phyloP scores from a whole-genome alignment of 2,797 vertebrate genomes.

The Pipistrellus kuhlii region DNA sequence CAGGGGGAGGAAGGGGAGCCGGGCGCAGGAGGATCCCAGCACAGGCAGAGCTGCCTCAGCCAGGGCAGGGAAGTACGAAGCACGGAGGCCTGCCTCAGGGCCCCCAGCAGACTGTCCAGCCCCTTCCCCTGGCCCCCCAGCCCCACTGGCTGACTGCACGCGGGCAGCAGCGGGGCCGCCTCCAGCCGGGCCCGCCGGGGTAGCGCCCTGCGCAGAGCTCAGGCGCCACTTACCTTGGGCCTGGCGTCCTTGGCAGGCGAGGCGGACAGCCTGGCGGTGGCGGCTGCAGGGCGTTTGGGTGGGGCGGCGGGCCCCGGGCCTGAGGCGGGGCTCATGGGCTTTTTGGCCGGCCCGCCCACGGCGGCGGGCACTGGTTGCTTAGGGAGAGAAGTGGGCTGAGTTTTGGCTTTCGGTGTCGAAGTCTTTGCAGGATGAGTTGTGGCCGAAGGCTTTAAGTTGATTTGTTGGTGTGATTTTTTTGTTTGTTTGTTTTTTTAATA shows the following conservation, averaged over 20 bases:
- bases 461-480: slow-evolving; percentile 62
- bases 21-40: not conserved
- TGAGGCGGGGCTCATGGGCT: slow-evolving; percentile 86
- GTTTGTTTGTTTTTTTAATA: slow-evolving; percentile 69
- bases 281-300: slow-evolving; percentile 88
- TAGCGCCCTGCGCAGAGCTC: not conserved
- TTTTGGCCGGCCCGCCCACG: slow-evolving; percentile 90
- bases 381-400: slow-evolving; percentile 84
- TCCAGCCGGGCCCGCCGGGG: not conserved
- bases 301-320: slow-evolving; percentile 85
- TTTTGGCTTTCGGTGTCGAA: slow-evolving; percentile 87
- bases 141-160: not conserved
- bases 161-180: rapidly evolving
- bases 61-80: not conserved
- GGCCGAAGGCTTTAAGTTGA: slow-evolving; percentile 88
- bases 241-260: slow-evolving; percentile 91
- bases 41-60: not conserved
- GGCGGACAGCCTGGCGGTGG: slow-evolving; percentile 85
- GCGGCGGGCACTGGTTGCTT: slow-evolving; percentile 89
- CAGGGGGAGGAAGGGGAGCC: too few relatives aligned
- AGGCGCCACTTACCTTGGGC: slow-evolving; percentile 91
- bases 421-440: slow-evolving; percentile 87
- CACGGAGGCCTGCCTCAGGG: not conserved
- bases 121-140: not conserved
- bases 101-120: not conserved